Conservation (phyloP, 2,113 vertebrate genomes). For the Crotalus viridis region DNA sequence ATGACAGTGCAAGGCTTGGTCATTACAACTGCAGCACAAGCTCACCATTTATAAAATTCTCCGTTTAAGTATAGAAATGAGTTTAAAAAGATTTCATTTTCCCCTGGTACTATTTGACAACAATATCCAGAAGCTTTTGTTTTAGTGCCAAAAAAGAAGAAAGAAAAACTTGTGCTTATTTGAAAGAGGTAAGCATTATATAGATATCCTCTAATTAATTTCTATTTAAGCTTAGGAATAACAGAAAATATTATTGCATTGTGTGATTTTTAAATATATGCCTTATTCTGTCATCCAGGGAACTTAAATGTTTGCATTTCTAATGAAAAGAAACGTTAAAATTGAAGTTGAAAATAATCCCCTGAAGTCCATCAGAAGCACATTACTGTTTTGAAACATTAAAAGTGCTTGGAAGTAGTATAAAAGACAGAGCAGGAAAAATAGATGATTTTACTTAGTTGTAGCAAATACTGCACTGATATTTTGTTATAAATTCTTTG, state of each 20-base stretch:
- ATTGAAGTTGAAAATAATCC: constrained; percentile 21
- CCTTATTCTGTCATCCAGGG: not conserved
- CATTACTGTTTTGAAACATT: constrained; percentile 23
- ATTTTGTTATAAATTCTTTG: not conserved
- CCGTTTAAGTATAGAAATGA: not conserved
- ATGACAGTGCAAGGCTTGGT: not conserved
- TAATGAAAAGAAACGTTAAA: constrained; percentile 38
- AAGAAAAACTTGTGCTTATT: not conserved
- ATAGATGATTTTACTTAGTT: constrained; percentile 4
- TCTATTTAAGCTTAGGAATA: constrained; percentile 23
- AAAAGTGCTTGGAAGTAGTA: constrained; percentile 21
- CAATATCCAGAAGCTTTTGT: not conserved
- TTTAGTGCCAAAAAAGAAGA: not conserved
- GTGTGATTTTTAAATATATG: not conserved
- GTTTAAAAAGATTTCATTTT: not conserved
- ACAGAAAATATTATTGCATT: constrained; percentile 21
- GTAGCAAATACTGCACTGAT: not conserved
- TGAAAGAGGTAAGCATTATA: not conserved
- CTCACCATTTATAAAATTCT: not conserved
- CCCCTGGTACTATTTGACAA: not conserved
- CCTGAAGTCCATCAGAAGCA: constrained; percentile 11
- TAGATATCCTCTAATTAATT: constrained; percentile 31
- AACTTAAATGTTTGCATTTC: constrained; percentile 19
- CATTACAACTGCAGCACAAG: not conserved
- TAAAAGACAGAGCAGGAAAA: not conserved